Evolutionary conservation across 2,888 invertebrate genomes (phyloP), one percentile per base, ranked within the genome.

Genomic region (Dryadula phaetusa): DNA sequence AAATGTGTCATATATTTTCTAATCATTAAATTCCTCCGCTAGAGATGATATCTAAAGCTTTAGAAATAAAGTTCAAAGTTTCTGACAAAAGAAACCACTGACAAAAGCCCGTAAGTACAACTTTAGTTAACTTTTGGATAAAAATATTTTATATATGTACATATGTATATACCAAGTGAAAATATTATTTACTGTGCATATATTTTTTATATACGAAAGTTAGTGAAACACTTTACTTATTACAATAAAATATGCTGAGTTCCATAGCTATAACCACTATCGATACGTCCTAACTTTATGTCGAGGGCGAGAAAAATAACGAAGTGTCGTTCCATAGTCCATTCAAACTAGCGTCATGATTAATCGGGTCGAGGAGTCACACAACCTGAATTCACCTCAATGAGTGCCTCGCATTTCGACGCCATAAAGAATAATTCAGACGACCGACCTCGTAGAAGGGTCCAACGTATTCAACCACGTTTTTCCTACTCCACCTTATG

Each of bases 381-480:
- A 82, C 84, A 85, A 83, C 86, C 85, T 86, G 86, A 88, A 87
- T 88, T 81, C 83, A 85, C 86, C 86, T 88, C 90, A 84, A 87
- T 86, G 87, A 87, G 83, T 85, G 83, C 87, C 83, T 86, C 88
- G 85, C 87, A 88, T 91, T 92, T 91, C 87, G 83, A 85, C 84
- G 86, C 82, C 86, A 86, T 88, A 90, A 87, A 90, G 87, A 89
- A 92, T 91, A 91, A 89, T 90, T 87, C 88, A 85, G 84, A 83
- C 83, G 76, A 72, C 79, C 83, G 82, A 88, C 88, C 91, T 85
- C 80, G 70, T 69, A 77, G 69, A 79, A 66, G 76, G 85, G 76
- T 79, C 85, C 84, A 89, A 85, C 85, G 67, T 71, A 37, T 77
- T 68, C 72, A 81, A 75, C 76, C 74, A 82, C 72, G 67, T 70